Evolutionary conservation across 35 echinoderm and acorn worm genomes (phyloP).

Genomic region (Holothuria glaberrima): DNA sequence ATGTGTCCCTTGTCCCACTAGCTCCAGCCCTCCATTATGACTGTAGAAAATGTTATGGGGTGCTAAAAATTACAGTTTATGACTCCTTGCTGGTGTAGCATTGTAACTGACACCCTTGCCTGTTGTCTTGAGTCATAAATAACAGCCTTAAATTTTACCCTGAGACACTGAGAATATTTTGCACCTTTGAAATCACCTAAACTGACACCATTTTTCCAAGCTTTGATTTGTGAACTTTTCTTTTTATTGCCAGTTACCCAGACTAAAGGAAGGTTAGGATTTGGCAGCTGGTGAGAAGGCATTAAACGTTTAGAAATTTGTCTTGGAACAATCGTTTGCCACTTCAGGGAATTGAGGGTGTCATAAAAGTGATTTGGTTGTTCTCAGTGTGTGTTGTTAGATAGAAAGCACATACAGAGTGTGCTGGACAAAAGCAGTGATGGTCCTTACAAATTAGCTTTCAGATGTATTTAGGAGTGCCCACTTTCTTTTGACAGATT

Average conservation of each 20-base stretch:
- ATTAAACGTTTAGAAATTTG: conserved; percentile 51
- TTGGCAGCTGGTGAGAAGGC: not conserved
- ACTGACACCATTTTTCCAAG: not conserved
- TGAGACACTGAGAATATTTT: conserved; percentile 33
- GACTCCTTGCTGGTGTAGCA: not conserved
- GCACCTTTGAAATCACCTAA: conserved; percentile 24
- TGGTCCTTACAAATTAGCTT: no score
- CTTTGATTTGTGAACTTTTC: no score
- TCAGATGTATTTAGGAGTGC: no score
- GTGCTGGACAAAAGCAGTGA: no score
- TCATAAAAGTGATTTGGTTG: conserved; percentile 36
- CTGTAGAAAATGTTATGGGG: not conserved
- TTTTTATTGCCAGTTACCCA: no score
- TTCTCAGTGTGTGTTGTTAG: no score
- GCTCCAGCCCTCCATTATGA: no score
- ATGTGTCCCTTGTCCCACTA: no score
- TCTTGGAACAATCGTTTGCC: not conserved
- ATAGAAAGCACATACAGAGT: no score
- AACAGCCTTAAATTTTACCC: conserved; percentile 32
- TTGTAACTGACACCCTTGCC: not conserved
- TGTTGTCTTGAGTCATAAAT: conserved; percentile 3
- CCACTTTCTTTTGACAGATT: no score
- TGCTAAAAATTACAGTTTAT: conserved; percentile 22
- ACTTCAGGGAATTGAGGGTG: conserved; percentile 36
- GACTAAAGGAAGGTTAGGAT: not conserved